Percentiles rank a stretch among this genome's conserved stretches.
Evolutionary conservation across 2,113 vertebrate species (phyloP).

Genomic region (Pogona vitticeps): DNA sequence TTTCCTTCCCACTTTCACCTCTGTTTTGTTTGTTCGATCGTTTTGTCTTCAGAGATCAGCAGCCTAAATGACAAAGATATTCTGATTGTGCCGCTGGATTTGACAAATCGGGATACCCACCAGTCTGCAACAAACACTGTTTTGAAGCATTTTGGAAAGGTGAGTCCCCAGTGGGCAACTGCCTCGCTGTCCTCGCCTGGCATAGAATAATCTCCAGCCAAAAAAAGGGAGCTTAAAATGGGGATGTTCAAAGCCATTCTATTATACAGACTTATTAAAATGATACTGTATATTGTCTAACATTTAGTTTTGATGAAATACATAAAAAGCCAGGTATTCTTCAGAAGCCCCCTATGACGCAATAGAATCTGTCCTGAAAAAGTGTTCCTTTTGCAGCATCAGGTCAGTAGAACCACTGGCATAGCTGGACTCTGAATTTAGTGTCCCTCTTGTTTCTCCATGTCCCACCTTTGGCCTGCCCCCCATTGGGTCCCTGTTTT

Average conservation of each 20-base stretch:
- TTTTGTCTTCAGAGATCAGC: conserved; percentile 77
- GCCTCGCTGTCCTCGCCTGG: too few relatives aligned
- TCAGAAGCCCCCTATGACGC: neutral
- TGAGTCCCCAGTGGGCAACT: conserved; percentile 61
- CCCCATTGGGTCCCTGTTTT: neutral
- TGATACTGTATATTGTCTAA: neutral
- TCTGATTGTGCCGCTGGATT: conserved; percentile 89
- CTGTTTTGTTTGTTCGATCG: neutral
- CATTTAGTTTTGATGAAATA: neutral
- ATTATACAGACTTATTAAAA: neutral
- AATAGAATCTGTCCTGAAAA: neutral
- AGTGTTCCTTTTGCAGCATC: neutral
- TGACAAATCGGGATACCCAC: conserved; percentile 84
- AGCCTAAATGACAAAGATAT: conserved; percentile 84
- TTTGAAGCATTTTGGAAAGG: conserved; percentile 89
- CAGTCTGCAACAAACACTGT: conserved; percentile 80
- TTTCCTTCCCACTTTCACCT: neutral
- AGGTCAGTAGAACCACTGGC: neutral
- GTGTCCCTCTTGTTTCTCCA: neutral
- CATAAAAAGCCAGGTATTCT: neutral
- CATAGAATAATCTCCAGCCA: too few relatives aligned
- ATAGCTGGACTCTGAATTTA: neutral
- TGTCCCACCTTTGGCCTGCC: neutral
- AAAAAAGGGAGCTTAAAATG: neutral
- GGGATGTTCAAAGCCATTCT: neutral